A percentile compares a stretch with the other conserved stretches of the same genome.
Conservation (phyloP, 2,888 invertebrate species). For the Andrena minutula region DNA sequence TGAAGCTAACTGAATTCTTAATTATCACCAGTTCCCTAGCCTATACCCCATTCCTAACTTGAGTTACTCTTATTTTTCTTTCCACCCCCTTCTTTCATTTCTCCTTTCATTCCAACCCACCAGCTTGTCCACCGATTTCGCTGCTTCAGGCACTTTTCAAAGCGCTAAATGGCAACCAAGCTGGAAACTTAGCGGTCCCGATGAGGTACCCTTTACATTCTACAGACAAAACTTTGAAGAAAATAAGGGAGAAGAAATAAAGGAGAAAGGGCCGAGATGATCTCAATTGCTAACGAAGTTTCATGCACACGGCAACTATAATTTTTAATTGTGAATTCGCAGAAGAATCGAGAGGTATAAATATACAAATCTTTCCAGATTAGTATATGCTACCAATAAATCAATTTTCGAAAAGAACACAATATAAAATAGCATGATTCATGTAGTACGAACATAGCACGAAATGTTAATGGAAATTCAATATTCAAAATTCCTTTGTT, state of each 20-base stretch:
- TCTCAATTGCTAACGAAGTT: conserved; percentile 24
- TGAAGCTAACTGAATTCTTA: conserved; percentile 16
- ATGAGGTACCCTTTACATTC: conserved; percentile 54
- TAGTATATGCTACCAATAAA: too few species aligned
- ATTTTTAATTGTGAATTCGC: conserved; percentile 4
- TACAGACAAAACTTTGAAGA: conserved; percentile 51
- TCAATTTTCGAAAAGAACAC: too few species aligned
- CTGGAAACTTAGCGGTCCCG: conserved; percentile 69
- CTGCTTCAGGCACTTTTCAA: conserved; percentile 61
- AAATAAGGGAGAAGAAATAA: conserved; percentile 49
- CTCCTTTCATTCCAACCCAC: conserved; percentile 33
- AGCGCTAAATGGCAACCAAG: conserved; percentile 71
- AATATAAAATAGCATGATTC: too few species aligned
- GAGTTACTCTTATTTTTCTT: conserved; percentile 47
- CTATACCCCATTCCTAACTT: not conserved
- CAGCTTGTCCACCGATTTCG: conserved; percentile 46
- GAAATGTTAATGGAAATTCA: too few species aligned
- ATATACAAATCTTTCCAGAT: not conserved
- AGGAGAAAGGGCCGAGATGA: conserved; percentile 2
- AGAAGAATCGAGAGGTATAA: not conserved
- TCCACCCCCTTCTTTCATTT: conserved; percentile 19
- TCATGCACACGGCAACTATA: conserved; percentile 11
- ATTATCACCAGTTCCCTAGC: conserved; percentile 23
- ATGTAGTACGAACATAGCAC: too few species aligned
- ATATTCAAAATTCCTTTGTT: too few species aligned